phyloP scores from a whole-genome alignment of 2,888 invertebrate species.

The Lasioglossum morio region DNA sequence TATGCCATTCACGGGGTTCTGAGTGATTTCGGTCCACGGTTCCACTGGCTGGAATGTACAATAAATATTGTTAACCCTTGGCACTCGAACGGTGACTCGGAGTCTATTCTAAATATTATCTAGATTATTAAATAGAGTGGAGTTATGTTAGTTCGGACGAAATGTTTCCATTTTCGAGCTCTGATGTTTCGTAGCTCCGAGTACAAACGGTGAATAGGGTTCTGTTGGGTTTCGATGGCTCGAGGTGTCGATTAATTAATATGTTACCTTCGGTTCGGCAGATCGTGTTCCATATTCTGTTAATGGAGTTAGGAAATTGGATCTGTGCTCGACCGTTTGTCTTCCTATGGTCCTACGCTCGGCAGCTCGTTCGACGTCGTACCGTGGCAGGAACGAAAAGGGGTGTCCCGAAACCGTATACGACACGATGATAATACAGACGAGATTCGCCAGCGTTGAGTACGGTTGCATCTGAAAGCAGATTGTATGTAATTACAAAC shows the following conservation, averaged over 20 bases:
- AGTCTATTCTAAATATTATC: no score
- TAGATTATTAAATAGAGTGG: no score
- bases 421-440: conserved; percentile 37
- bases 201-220: background rate
- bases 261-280: conserved; percentile 39
- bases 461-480: conserved; percentile 49
- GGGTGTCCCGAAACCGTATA: conserved; percentile 53
- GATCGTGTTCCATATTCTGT: conserved; percentile 37
- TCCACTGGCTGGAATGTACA: conserved; percentile 38
- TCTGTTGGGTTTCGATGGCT: background rate
- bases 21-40: conserved; percentile 59
- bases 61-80: background rate
- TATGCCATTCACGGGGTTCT: conserved; percentile 57
- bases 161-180: no score
- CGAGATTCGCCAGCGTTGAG: conserved; percentile 44
- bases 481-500: background rate
- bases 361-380: conserved; percentile 40
- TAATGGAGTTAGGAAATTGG: conserved; percentile 41
- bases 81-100: no score
- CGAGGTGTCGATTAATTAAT: background rate
- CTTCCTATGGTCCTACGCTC: conserved; percentile 46
- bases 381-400: conserved; percentile 50
- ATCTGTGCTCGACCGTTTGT: conserved; percentile 36
- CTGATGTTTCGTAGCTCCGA: no score
- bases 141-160: no score